Conservation (phyloP, 2,797 vertebrate species). For the Basileuterus tristriatus region DNA sequence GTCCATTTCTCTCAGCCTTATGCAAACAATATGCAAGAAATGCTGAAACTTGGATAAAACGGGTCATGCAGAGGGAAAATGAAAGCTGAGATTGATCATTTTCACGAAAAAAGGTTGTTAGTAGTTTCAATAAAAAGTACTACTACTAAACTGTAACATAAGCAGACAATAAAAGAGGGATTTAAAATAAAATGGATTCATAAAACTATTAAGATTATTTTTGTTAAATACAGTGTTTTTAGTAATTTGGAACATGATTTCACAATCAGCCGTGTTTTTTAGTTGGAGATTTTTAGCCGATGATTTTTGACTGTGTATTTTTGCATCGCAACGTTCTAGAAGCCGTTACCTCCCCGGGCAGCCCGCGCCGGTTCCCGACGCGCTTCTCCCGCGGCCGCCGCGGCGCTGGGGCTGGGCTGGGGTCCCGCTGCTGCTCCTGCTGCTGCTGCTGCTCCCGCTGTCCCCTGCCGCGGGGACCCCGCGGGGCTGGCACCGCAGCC, state of each 20-base stretch:
- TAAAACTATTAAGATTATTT: slow-evolving; percentile 74
- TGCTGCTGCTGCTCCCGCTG: background rate
- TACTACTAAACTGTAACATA: slow-evolving; percentile 73
- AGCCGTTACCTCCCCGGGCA: background rate
- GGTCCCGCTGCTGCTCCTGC: background rate
- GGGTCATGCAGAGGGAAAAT: slow-evolving; percentile 76
- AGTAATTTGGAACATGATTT: slow-evolving; percentile 70
- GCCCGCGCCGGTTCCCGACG: background rate
- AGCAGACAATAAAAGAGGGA: slow-evolving; percentile 72
- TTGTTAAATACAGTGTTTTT: slow-evolving; percentile 75
- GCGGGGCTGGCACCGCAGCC: background rate
- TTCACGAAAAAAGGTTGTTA: slow-evolving; percentile 68
- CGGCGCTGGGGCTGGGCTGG: background rate
- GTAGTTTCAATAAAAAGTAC: slow-evolving; percentile 65
- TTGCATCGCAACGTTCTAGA: slow-evolving; percentile 32
- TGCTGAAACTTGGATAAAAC: slow-evolving; percentile 79
- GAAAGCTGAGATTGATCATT: slow-evolving; percentile 72
- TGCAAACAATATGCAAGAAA: slow-evolving; percentile 80
- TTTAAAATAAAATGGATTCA: slow-evolving; percentile 72
- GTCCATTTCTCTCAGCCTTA: slow-evolving; percentile 79
- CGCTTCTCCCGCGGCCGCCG: background rate
- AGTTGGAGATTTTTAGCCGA: slow-evolving; percentile 58
- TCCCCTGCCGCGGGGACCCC: background rate
- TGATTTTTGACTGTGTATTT: slow-evolving; percentile 63
- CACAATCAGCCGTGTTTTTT: slow-evolving; percentile 60